Conservation (phyloP, 2,888 invertebrate species). For the Schizotus pectinicornis region DNA sequence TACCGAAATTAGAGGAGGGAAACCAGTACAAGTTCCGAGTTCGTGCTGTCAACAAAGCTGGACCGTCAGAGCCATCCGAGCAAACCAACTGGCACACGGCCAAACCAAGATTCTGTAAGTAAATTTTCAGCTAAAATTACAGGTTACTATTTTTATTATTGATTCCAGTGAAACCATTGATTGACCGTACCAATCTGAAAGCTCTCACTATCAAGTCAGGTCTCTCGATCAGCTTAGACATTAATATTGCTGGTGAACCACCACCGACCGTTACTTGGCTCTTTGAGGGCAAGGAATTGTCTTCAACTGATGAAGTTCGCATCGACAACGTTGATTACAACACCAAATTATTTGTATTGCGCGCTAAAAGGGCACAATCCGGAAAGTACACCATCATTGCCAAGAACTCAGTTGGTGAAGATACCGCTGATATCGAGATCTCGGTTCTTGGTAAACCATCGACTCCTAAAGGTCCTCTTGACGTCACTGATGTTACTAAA, state of each 20-base stretch:
- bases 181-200: conserved; percentile 89
- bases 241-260: conserved; percentile 92
- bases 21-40: conserved; percentile 95
- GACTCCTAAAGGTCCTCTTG: conserved; percentile 85
- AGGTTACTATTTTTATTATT: conserved; percentile 9
- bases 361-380: conserved; percentile 79
- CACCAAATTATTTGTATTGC: conserved; percentile 86
- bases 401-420: conserved; percentile 91
- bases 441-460: conserved; percentile 80
- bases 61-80: conserved; percentile 90
- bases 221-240: conserved; percentile 83
- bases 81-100: conserved; percentile 91
- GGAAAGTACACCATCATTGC: conserved; percentile 91
- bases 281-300: conserved; percentile 73
- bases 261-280: conserved; percentile 91
- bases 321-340: conserved; percentile 89
- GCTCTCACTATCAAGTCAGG: conserved; percentile 87
- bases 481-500: conserved; percentile 88
- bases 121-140: conserved; percentile 21
- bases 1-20: conserved; percentile 89
- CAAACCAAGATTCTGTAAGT: conserved; percentile 86
- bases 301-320: conserved; percentile 67
- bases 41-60: conserved; percentile 95
- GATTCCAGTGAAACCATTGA: conserved; percentile 85
- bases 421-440: conserved; percentile 89